Evolutionary conservation across 2,888 invertebrate species (phyloP), one percentile per base, ranked within the genome.

Genomic region (Coenonympha glycerion): DNA sequence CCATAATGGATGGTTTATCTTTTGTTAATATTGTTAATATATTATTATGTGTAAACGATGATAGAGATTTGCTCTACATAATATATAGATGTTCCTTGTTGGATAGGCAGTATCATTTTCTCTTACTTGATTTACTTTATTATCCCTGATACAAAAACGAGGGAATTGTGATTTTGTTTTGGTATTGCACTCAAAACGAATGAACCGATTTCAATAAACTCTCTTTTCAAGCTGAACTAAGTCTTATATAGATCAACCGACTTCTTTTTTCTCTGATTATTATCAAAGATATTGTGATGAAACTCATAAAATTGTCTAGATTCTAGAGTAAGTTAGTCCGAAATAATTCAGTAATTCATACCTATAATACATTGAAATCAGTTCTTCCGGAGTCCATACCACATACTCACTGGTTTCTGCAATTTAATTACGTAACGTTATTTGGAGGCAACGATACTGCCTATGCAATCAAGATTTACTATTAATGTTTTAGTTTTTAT

Each of bases 51-150:
- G 82, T 85, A 83, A 76, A 76, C 69, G 77, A 83, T 24, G 15
- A 16, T 84, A 86, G 79, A 79, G 63, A 78, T 72, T 79, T 76
- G 76, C 74, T 79, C 76, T 72, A 61, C 48, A 71, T 86, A n/a
- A 71, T 86, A n/a, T n/a, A n/a, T n/a, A 87, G 86, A 84, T 86
- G 86, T 86, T 73, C 68, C n/a, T n/a, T n/a, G 71, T 80, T 79
- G 71, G 67, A 71, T 80, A 84, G 86, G 83, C 84, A 84, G 86
- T 83, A 84, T 85, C 83, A 61, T 79, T 79, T 54, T 72, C 66
- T 13, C 60, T 60, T 56, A 55, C 26, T 60, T 62, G 26, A 51
- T 50, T 46, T 51, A 36, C 51, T 44, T 47, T 53, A 57, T 56
- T 21, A 15, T 21, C 13, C 4, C 22, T 13, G 13, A 39, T 11